phyloP scores from a whole-genome alignment of 2,888 invertebrate species.

The Macrosiphum euphorbiae region DNA sequence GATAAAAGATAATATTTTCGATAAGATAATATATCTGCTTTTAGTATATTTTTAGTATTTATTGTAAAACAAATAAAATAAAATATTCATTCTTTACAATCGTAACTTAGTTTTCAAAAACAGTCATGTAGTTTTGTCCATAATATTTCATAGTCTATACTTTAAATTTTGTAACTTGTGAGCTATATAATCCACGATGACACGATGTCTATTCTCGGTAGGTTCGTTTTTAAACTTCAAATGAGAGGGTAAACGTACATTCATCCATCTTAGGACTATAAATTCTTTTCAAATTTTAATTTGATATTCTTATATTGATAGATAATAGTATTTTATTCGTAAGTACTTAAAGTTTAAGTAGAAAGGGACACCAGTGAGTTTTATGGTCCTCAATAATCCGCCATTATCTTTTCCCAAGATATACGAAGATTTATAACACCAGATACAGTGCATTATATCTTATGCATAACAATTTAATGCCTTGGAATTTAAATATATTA shows the following conservation, averaged over 20 bases:
- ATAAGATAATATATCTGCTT: background rate
- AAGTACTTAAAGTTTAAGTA: background rate
- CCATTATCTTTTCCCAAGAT: background rate
- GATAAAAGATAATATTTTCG: background rate
- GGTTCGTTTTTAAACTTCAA: background rate
- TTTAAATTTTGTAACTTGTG: background rate
- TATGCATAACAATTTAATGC: background rate
- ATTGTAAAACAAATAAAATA: background rate
- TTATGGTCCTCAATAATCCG: background rate
- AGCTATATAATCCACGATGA: background rate
- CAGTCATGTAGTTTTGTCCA: background rate
- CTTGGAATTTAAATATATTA: background rate
- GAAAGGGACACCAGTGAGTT: background rate
- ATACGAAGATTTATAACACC: background rate
- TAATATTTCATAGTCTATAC: background rate
- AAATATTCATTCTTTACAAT: background rate
- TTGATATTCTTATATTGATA: background rate
- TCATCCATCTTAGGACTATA: background rate
- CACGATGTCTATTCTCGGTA: background rate
- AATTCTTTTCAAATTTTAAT: background rate
- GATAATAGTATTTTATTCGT: background rate
- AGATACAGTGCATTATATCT: background rate
- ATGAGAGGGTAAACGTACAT: background rate
- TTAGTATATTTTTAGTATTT: background rate
- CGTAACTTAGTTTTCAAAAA: background rate